Base-by-base conservation (phyloP, 53 echinoderm and acorn worm species). In the Paracentrotus lividus region DNA sequence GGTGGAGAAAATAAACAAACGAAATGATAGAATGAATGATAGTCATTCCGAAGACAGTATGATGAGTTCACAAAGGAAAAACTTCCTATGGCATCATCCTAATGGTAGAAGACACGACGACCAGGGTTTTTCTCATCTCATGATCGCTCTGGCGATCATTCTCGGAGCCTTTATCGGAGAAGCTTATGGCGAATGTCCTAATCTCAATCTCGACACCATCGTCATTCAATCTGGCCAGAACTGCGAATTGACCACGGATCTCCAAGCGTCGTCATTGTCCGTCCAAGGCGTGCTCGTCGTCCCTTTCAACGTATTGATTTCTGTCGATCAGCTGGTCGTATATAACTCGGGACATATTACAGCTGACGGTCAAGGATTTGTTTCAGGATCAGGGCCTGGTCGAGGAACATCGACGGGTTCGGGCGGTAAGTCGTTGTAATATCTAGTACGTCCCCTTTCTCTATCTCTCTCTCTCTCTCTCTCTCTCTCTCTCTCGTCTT, bases 281-380 rank as follows among this genome's bases (percentile, higher is more conserved):
- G 86, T 86, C 51, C 54, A 86, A 9, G 86, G 86, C 32, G 53
- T 47, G 54, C 86, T 86, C 86, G 31, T 86, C 55, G 53, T 86
- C 86, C 86, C 31, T 33, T 86, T 27, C 86, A 51, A 86, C 29
- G 54, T n/a, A 18, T 0, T 20, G 49, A 33, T 86, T 24, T 24
- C 2, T 54, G 53, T 86, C 55, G 54, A 86, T 86, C 27, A 24
- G 18, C 86, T 86, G 86, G 31, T 10, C 51, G 86, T 86, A 26
- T 5, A 18, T 52, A 86, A 86, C 54, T 32, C 9, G 23, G 86
- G 86, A 54, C 86, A 32, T 86, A 32, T 86, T 16, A 12, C 86
- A 33, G 86, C 86, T 24, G 54, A 86, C 31, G 86, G 86, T 33
- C 47, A 86, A 26, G 86, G 86, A 6, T 52, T 49, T 16, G 13